Evolutionary conservation across 1,140 invertebrate species (phyloP), one percentile per base, ranked within the genome.

Genomic region (Drosophila truncata): DNA sequence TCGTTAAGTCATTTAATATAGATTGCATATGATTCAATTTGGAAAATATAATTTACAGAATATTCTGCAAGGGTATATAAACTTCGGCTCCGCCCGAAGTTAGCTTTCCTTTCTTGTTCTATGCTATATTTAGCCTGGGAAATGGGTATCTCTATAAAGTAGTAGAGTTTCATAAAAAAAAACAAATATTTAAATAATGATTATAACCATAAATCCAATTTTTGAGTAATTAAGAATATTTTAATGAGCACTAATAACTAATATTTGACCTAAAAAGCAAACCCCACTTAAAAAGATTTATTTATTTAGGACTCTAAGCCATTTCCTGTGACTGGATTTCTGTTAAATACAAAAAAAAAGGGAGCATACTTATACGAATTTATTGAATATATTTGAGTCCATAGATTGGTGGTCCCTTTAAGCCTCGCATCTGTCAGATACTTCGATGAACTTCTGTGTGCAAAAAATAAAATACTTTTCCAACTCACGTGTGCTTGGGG

Each of bases 391-490:
- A 13, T 20, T 27, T 3, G 23, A 23, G 16, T 25, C 35, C 60
- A 9, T 35, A 11, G 5, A 3, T 23, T 6, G 33, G 18, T 6
- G 33, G 18, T 10, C 8, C 29, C 29, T 29, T 66, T 37, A 33
- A 35, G 31, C 13, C 20, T 25, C 59, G 14, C 41, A 64, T 66
- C 31, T 66, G 41, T 23, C 25, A 54, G 50, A 62, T 54, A 62
- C 60, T 58, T 59, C 41, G 31, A 57, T 71, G 25, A 71, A 57
- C 31, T 71, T 69, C 37, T 57, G 39, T 16, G 11, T 3, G 11
- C 33, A 13, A 33, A 42, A 20, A 16, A 33, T n/a, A 23, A 44
- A 23, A 46, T 23, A 23, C 20, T 69, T 57, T 31, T 18, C 49
- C 42, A 25, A 37, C 33, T 57, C 49, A 25, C 49, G 29, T 44